Conservation (phyloP, 2,113 vertebrate genomes). For the Axis porcinus region DNA sequence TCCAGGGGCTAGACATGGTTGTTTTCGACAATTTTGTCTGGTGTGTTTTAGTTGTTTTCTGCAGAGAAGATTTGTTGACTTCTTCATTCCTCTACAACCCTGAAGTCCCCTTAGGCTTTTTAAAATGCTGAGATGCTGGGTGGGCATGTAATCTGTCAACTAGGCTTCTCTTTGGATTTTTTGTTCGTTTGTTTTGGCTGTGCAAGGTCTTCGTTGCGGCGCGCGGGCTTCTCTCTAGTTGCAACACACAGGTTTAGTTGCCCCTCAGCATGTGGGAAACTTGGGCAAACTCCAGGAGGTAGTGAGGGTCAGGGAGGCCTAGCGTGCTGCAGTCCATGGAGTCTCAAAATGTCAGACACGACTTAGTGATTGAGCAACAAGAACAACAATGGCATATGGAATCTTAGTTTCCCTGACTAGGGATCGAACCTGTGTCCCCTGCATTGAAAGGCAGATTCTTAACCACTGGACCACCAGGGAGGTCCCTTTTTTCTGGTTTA, state of each 20-base stretch:
- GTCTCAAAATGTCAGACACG: background rate
- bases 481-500: background rate
- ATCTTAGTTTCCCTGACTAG: background rate
- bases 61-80: background rate
- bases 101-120: background rate
- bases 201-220: rapidly evolving
- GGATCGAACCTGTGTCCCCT: background rate
- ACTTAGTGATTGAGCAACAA: background rate
- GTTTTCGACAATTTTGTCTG: conserved; percentile 21
- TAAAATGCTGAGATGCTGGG: background rate
- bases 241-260: background rate
- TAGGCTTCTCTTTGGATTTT: background rate
- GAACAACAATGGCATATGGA: background rate
- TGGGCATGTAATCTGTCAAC: background rate
- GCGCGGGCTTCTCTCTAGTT: rapidly evolving
- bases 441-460: background rate
- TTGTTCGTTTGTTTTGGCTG: background rate
- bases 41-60: background rate
- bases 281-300: background rate
- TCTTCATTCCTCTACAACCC: background rate
- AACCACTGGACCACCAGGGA: background rate
- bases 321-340: background rate
- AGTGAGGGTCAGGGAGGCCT: background rate
- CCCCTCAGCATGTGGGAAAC: background rate
- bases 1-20: background rate